Base-by-base conservation (phyloP, 1,140 invertebrate genomes). In the Lanistes nyassanus region DNA sequence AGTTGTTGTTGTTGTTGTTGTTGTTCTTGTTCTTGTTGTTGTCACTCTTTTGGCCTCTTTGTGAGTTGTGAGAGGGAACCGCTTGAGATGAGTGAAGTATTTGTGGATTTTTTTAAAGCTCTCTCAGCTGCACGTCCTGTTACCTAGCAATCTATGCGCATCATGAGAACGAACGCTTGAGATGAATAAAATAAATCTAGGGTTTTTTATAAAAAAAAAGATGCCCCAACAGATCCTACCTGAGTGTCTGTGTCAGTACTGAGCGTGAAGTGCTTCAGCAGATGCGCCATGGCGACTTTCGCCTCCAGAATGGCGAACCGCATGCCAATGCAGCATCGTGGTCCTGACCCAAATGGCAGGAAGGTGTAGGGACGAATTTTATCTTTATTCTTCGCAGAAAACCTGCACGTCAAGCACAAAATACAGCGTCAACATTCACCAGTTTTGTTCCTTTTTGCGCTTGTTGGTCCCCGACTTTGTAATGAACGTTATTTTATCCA, bases 281-380 rank as follows among this genome's bases (percentile, higher is more conserved):
- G 76, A 77, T 81, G 80, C 3, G 76, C 79, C 9, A 88, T 76
- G 2, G 86, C 80, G 3, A 85, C 74, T 69, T 88, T 89, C 1
- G 84, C 79, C 71, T 88, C 87, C 29, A 88, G 34, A 31, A 87
- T 77, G 34, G 87, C 88, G 65, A 89, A 87, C 60, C 86, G 81
- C 76, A 85, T 84, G 0, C 88, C 89, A 53, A 90, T 85, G 75
- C 89, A 90, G 68, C 84, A 87, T 62, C 88, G 81, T 1, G 88
- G 88, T 23, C 89, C 89, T 29, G 84, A 84, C 6, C 87, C 87
- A 72, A 90, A 90, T 21, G 89, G 84, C 31, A 88, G 74, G 70
- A 79, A 89, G 3, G 81, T 83, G 47, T 84, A 83, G 0, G 84
- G 81, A 55, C 78, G 70, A 21, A 83, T 80, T 13, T 77, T 78